These are phyloP conservation scores for Chiloscyllium punctatum DNA, from an alignment of 2,797 vertebrate genomes.

Conservation along the genomic window DNA sequence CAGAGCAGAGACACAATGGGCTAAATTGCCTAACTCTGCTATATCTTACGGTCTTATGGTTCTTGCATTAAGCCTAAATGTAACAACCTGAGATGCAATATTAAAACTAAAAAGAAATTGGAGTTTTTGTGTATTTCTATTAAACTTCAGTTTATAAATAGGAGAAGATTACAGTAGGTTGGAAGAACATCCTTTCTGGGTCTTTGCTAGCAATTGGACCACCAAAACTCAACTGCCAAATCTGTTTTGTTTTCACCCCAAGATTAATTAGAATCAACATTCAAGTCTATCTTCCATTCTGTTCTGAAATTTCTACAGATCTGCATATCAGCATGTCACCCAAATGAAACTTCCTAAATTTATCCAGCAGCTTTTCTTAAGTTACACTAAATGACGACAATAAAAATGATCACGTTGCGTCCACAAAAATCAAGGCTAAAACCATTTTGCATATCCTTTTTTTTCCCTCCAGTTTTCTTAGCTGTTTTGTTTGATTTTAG, in stretches of 20 bases:
- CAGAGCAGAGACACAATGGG: no score
- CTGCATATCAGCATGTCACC: neutral
- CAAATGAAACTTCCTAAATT: neutral
- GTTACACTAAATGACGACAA: neutral
- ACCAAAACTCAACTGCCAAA: neutral
- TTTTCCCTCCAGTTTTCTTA: neutral
- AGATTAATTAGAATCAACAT: neutral
- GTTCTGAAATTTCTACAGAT: neutral
- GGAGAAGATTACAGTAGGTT: neutral
- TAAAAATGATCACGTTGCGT: neutral
- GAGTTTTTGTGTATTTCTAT: neutral
- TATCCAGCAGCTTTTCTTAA: neutral
- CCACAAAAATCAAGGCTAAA: no score
- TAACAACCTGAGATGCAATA: no score
- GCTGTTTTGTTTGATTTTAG: neutral
- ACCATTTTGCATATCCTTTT: no score
- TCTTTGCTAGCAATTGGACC: neutral
- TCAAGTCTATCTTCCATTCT: neutral
- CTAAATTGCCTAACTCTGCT: no score
- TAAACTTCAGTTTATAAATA: neutral
- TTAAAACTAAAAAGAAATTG: no score
- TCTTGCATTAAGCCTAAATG: neutral
- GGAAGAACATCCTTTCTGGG: neutral
- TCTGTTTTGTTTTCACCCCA: neutral
- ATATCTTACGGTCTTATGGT: neutral